Evolutionary conservation across 2,888 invertebrate genomes (phyloP), one percentile per base, ranked within the genome.

Genomic region (Zele albiditarsus): DNA sequence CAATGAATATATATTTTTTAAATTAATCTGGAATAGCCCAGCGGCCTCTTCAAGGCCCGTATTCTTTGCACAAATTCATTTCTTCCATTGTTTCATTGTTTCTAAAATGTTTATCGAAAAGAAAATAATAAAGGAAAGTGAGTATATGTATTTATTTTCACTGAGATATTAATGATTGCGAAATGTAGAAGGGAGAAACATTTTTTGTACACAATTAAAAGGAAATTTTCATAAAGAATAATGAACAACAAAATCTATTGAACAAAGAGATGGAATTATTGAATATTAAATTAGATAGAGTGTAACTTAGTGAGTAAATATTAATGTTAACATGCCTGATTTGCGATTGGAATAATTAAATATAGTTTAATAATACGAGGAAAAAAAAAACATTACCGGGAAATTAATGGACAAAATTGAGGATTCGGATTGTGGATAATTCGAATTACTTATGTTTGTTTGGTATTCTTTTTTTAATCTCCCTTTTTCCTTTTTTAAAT

Each of bases 1-100:
- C 46, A 73, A 71, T 66, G 8, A 25, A 49, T 23, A 25, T 23
- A 25, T 42, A 33, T 3, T 14, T 27, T 23, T 25, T 62, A 27
- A 31, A 60, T 27, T 57, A 67, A 60, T 20, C 28, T 27, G 53
- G n/a, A 14, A 46, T 33, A 20, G 53, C 14, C 23, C 57, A 12
- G 1, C 10, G 65, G 57, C 60, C 66, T 65, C 46, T 67, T 74
- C 80, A 81, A 82, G 87, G 87, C 88, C 89, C 88, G 86, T 88
- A 89, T 88, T 89, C 88, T 87, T 85, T 86, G 86, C 83, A 87
- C 80, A 68, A 68, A 75, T 68, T 70, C 49, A 27, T 49, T 25
- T 46, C 46, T 16, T 16, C 5, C 16, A 53, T n/a, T 57, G 12
- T 57, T 31, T 53, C 8, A 14, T 33, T 10, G 1, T 38, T n/a